A percentile compares a stretch with the other conserved stretches of the same genome.
Evolutionary conservation across 92 coral and sea anemone species (phyloP).

Genomic region (Parazoanthus darwini): DNA sequence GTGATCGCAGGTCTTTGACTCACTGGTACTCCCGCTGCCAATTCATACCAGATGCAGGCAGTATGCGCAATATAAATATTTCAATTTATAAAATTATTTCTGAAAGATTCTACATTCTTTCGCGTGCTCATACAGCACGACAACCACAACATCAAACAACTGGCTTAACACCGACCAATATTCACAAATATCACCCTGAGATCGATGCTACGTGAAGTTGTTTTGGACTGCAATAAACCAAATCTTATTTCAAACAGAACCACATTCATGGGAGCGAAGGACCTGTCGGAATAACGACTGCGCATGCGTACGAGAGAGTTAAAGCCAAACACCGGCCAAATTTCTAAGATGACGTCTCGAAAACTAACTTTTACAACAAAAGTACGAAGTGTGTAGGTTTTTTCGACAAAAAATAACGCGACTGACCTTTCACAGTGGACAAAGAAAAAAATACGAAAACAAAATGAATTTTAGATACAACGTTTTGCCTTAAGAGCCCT

Average conservation of each 20-base stretch:
- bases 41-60: slow-evolving; percentile 46
- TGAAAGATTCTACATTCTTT: neutral
- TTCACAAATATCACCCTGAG: neutral
- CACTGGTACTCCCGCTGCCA: neutral
- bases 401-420: too few species aligned
- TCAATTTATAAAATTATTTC: neutral
- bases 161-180: neutral
- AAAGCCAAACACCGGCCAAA: too few species aligned
- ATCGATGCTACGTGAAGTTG: neutral
- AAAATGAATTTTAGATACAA: too few species aligned
- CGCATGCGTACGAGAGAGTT: too few species aligned
- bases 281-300: too few species aligned
- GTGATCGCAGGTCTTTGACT: neutral
- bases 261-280: too few species aligned
- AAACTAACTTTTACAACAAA: too few species aligned
- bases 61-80: neutral
- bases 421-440: too few species aligned
- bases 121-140: neutral
- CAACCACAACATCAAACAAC: neutral
- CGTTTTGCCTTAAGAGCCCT: too few species aligned
- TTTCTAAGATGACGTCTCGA: too few species aligned
- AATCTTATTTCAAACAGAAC: neutral
- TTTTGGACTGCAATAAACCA: neutral
- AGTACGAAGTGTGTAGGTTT: too few species aligned
- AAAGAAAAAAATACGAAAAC: too few species aligned